Evolutionary conservation across 2,113 vertebrate species (phyloP).

Genomic region (Mobula hypostoma): DNA sequence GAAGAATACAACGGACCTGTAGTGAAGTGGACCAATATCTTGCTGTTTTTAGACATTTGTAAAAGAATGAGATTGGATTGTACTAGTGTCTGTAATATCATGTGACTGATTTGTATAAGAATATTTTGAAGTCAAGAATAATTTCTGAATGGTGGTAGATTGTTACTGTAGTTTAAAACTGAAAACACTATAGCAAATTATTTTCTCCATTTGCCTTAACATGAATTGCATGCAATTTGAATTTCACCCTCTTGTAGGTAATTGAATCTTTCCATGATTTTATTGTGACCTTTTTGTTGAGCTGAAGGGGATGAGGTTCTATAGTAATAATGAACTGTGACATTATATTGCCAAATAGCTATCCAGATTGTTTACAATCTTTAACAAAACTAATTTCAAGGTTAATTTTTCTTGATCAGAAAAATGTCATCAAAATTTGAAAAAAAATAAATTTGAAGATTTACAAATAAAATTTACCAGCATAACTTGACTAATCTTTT

Average conservation of each 20-base stretch:
- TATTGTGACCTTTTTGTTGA: constrained; percentile 2
- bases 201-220: constrained; percentile 36
- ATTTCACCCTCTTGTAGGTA: not conserved
- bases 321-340: constrained; percentile 18
- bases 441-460: not conserved
- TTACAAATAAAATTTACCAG: constrained; percentile 18
- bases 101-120: constrained; percentile 19
- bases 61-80: constrained; percentile 31
- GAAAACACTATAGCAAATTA: constrained; percentile 34
- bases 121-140: not conserved
- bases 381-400: constrained; percentile 31
- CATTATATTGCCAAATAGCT: constrained; percentile 34
- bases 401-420: not conserved
- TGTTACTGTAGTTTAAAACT: constrained; percentile 14
- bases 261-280: not conserved
- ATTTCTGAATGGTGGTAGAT: constrained; percentile 6
- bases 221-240: constrained; percentile 23
- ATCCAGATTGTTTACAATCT: constrained; percentile 18
- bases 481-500: constrained; percentile 22
- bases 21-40: constrained; percentile 24
- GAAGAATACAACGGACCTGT: not conserved
- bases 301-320: not conserved
- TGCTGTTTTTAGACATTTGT: constrained; percentile 36
- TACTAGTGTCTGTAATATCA: constrained; percentile 22
- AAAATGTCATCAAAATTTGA: constrained; percentile 32